Base-by-base conservation (phyloP, 2,113 vertebrate species). In the Hyaena hyaena region DNA sequence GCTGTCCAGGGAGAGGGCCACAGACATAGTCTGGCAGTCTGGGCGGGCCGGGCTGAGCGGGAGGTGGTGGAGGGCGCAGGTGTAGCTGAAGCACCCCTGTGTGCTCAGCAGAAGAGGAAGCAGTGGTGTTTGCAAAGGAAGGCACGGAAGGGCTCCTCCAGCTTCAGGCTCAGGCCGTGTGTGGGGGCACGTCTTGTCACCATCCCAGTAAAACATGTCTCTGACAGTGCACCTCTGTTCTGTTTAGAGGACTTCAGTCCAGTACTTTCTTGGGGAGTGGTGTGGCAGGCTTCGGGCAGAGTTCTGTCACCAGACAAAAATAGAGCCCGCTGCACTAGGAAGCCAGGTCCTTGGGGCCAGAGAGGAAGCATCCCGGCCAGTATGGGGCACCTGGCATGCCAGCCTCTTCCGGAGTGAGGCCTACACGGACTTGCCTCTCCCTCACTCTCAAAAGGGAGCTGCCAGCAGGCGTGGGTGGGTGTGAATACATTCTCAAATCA, bases 141-240 rank as follows among this genome's bases (percentile, higher is more conserved):
- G 86, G 17, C 33, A 2, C 7, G 8, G 33, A 19, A 53, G 66
- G 55, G 17, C 28, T n/a, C 39, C 2, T 24, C 9, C 5, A 26
- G 0, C 61, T 43, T 19, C 66, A 0, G 0, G 12, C 61, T 23
- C 5, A 0, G 74, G 45, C 31, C 5, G 0, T 6, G 28, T 48
- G 11, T 7, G 0, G 15, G 45, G 48, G 11, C n/a, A 2, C 7
- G 8, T 80, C 92, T 45, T 10, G 69, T 83, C 28, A 0, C 66
- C 5, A 0, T 35, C 53, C 24, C 31, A 53, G 0, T 7, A 26
- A 23, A 26, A 19, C 10, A 15, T 21, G 58, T 48, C 77, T n/a
- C 10, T 28, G 10, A 50, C 71, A 61, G 1, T 16, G 45, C 45
- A 8, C 26, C 77, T 74, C 43, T 82, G 35, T 68, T 66, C 45